Percentiles rank a stretch among this genome's conserved stretches.
These are phyloP conservation scores for Magallana angulata DNA, from an alignment of 1,140 invertebrate species.

Conservation along the genomic window DNA sequence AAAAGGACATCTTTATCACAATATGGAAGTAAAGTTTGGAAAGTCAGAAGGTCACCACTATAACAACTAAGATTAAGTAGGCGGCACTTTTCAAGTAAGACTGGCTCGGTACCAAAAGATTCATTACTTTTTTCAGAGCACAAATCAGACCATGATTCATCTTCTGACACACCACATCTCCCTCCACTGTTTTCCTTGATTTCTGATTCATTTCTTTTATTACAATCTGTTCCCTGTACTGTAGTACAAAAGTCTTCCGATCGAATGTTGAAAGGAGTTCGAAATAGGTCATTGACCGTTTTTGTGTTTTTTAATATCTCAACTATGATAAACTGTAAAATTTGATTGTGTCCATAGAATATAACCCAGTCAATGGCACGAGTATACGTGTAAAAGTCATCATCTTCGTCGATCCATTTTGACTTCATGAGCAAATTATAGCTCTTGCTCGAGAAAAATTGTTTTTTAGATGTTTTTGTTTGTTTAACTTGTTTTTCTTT, in stretches of 20 bases:
- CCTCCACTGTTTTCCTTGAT: too few species aligned
- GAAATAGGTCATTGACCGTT: not conserved
- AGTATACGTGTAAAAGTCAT: too few species aligned
- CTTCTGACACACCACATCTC: too few species aligned
- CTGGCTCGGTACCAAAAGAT: not conserved
- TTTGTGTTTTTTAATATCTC: not conserved
- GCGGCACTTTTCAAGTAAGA: not conserved
- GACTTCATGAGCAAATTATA: not conserved
- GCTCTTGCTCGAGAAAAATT: too few species aligned
- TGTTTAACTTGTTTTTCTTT: too few species aligned
- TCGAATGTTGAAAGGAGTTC: not conserved
- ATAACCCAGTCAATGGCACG: not conserved
- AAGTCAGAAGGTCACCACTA: not conserved
- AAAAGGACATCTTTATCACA: too few species aligned
- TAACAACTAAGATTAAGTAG: not conserved
- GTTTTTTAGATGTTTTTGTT: too few species aligned
- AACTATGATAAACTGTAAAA: not conserved
- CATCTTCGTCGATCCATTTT: too few species aligned
- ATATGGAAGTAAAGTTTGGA: not conserved
- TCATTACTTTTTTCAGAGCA: not conserved
- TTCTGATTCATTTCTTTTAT: too few species aligned
- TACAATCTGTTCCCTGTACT: too few species aligned
- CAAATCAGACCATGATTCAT: too few species aligned
- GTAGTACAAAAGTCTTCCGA: too few species aligned
- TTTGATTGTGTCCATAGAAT: not conserved